phyloP scores from a whole-genome alignment of 2,888 invertebrate genomes.

The Exocentrus adspersus region DNA sequence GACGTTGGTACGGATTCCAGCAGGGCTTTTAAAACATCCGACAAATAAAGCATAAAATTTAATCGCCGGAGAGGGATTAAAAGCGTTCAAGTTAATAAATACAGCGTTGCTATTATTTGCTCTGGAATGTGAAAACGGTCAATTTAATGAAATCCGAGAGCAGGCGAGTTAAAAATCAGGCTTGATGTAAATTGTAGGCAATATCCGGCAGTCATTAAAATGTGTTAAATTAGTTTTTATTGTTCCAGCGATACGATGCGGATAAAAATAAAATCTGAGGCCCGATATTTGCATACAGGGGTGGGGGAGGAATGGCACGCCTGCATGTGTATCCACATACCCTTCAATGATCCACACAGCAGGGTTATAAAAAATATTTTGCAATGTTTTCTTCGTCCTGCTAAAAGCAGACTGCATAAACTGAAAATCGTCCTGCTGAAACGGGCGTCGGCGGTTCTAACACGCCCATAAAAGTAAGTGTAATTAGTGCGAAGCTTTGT shows the following conservation, averaged over 20 bases:
- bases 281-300: slow-evolving; percentile 35
- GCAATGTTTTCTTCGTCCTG: neutral
- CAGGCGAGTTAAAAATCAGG: slow-evolving; percentile 11
- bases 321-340: no score
- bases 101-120: slow-evolving; percentile 15
- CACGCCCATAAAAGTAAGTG: slow-evolving; percentile 52
- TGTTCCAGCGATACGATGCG: slow-evolving; percentile 30
- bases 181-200: slow-evolving; percentile 25
- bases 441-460: slow-evolving; percentile 40
- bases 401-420: slow-evolving; percentile 23
- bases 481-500: slow-evolving; percentile 54
- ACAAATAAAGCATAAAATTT: slow-evolving; percentile 13
- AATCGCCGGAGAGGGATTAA: slow-evolving; percentile 12
- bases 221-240: slow-evolving; percentile 43
- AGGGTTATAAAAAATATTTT: no score
- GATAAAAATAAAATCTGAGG: slow-evolving; percentile 29
- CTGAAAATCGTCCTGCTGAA: slow-evolving; percentile 28
- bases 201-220: slow-evolving; percentile 37
- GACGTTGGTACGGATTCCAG: neutral
- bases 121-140: slow-evolving; percentile 20
- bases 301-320: neutral
- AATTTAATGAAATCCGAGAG: slow-evolving; percentile 23
- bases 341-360: no score
- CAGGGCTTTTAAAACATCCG: neutral
- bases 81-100: slow-evolving; percentile 16